Base-by-base conservation (phyloP, 2,888 invertebrate genomes). In the Cartodere bifasciata region DNA sequence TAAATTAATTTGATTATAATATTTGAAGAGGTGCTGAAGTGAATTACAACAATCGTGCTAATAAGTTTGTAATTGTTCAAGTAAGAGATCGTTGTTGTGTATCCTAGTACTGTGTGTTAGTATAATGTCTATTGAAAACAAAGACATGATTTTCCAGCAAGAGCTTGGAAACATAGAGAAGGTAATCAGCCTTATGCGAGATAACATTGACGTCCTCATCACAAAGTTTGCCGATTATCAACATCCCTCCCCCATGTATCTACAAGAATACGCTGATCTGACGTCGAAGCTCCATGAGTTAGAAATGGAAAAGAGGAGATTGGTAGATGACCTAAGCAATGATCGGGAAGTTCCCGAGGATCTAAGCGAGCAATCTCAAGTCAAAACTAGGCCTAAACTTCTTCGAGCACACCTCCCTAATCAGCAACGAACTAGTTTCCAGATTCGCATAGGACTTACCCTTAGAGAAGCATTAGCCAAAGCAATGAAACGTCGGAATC, bases 201-300 rank as follows among this genome's bases (percentile, higher is more conserved):
- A 86, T 62, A 91, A 92, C 65, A 83, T 95, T 53, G 91, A 94
- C 60, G 86, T 87, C 45, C 65, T 95, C 50, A 92, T 90, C 67
- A 87, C 82, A 31, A 82, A 82, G 58, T 92, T 94, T 60, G 90
- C 91, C 45, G 84, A 81, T 55, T 80, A 88, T 54, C 83, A 85
- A 62, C 83, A 90, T 58, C 92, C 94, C 31, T 92, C 94, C 39
- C 73, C 86, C 32, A 78, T 94, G 65, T 94, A 92, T 64, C 64
- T 94, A 43, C 78, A 77, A 47, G 94, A 94, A 64, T 94, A 92
- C 62, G 84, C 88, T 46, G 91, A 92, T 56, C 64, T 95, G 41
- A 91, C 92, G 13, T 83, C 79, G 41, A 92, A 91, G 60, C 69
- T 95, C 48, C 90, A 91, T 56, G 86, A 90, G 54, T 70, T 92